Percentiles rank a stretch among this genome's conserved stretches.
Conservation (phyloP, 2,888 invertebrate genomes). For the Erpobdella octoculata region DNA sequence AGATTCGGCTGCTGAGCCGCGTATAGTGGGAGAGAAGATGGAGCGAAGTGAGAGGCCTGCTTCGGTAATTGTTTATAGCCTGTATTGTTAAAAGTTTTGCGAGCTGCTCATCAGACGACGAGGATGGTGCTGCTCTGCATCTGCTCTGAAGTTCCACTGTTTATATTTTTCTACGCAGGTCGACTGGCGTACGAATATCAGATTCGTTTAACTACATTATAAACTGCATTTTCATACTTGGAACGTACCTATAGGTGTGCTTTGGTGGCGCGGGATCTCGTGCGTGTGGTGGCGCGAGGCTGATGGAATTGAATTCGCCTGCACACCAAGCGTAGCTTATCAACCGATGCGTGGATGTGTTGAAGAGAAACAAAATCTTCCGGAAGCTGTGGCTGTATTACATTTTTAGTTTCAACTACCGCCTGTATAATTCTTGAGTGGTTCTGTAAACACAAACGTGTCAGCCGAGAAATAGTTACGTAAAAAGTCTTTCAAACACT, state of each 20-base stretch:
- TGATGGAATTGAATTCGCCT: conserved; percentile 9
- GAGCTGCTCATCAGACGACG: background rate
- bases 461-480: background rate
- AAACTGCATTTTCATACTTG: too few species aligned
- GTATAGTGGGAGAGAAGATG: conserved; percentile 8
- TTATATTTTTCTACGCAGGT: too few species aligned
- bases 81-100: conserved; percentile 10
- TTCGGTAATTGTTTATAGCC: conserved; percentile 8
- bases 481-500: too few species aligned
- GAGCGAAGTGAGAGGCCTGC: background rate
- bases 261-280: background rate
- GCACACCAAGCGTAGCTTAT: conserved; percentile 14
- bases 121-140: background rate
- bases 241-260: background rate
- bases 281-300: background rate
- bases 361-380: too few species aligned
- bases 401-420: background rate
- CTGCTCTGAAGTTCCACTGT: too few species aligned
- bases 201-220: too few species aligned
- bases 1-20: conserved; percentile 18
- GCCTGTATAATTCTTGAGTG: background rate
- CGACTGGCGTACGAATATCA: too few species aligned
- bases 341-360: conserved; percentile 17
- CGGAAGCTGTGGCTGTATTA: background rate
- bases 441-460: background rate